Evolutionary conservation across 2,113 vertebrate genomes (phyloP), one percentile per base, ranked within the genome.

Genomic region (Emberiza fucata): DNA sequence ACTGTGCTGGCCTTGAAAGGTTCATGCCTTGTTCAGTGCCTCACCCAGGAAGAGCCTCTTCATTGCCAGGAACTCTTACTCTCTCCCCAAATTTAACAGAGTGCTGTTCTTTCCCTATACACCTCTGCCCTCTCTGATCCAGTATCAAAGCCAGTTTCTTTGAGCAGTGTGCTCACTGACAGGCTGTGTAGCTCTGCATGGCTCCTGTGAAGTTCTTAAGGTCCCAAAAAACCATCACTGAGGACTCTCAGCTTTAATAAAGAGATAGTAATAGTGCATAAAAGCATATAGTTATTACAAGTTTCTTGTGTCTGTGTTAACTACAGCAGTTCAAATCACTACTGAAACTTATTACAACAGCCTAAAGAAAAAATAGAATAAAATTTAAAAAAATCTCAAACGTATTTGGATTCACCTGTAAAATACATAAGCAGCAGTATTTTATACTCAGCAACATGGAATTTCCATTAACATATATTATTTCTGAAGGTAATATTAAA

Each of bases 111-210:
- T 64, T 75, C 8, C 18, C 29, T 40, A 23, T 5, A 35, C 0
- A 0, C 15, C 24, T 60, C 47, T 64, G 29, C 47, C 83, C 47
- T 51, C 50, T 15, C 71, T 75, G 44, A 81, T 21, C 19, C 22
- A 27, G 9, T n/a, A 77, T 31, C 11, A 63, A 47, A 59, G 11
- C 35, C 23, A 21, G 20, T 63, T 71, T 85, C 80, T 53, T 33
- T 83, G 50, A 88, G 53, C 51, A 51, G 42, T 1, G 7, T n/a
- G 20, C 37, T 56, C 0, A 0, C 37, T 77, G 50, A 24, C 25
- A 61, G 17, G 35, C 61, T 77, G 31, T 22, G 5, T 47, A 86
- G 88, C 29, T 59, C 39, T 18, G 11, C 1, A 0, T 17, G 9
- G 23, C 9, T 88, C 63, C 29, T 33, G 14, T 28, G 37, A 88